These are phyloP conservation scores for Noctua comes DNA, from an alignment of 2,888 invertebrate genomes.

Conservation along the genomic window DNA sequence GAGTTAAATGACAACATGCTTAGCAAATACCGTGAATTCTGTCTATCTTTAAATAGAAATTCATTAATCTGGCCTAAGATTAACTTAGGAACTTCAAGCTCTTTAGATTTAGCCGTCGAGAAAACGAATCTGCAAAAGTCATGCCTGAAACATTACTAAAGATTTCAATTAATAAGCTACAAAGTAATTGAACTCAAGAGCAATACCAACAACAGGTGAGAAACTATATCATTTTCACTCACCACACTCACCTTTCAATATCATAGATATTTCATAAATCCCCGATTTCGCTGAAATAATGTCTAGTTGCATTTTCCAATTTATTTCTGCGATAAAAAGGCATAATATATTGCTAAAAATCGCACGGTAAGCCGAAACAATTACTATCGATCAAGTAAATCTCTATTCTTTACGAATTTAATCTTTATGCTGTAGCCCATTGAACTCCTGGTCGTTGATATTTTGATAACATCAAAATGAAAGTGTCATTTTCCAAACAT, in stretches of 20 bases:
- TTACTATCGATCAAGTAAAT: not conserved
- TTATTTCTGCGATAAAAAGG: conserved; percentile 8
- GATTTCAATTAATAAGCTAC: not conserved
- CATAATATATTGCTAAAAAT: conserved; percentile 10
- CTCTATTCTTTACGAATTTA: not conserved
- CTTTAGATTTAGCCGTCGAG: conserved; percentile 6
- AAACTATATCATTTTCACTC: not conserved
- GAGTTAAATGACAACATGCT: conserved; percentile 1
- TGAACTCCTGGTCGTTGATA: not conserved
- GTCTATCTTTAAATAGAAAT: conserved; percentile 12
- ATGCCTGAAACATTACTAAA: not conserved
- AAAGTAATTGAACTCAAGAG: conserved; percentile 9
- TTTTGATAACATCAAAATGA: not conserved
- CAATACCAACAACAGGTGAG: not conserved
- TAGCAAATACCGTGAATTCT: conserved; percentile 11
- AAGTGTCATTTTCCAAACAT: not conserved
- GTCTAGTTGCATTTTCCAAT: conserved; percentile 6
- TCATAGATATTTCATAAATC: conserved; percentile 11
- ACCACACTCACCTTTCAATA: conserved; percentile 1
- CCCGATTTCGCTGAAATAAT: conserved; percentile 10
- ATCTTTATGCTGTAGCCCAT: not conserved
- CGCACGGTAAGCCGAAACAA: not conserved
- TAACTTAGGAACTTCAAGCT: conserved; percentile 18
- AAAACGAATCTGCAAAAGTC: conserved; percentile 15
- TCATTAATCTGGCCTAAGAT: conserved; percentile 4